These are phyloP conservation scores for Sapayoa aenigma DNA, from an alignment of 2,113 vertebrate genomes.

Conservation along the genomic window DNA sequence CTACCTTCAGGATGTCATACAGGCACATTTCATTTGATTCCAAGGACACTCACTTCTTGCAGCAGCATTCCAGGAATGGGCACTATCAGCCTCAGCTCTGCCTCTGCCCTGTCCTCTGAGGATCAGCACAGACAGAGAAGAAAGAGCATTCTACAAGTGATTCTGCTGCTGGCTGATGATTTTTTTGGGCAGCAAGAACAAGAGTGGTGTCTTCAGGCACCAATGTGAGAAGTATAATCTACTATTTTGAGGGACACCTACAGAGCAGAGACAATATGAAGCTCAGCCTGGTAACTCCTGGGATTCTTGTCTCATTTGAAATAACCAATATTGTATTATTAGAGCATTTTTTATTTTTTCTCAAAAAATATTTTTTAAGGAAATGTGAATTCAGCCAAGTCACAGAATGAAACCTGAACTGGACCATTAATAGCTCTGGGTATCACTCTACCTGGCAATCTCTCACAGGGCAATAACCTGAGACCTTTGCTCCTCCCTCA, in stretches of 20 bases:
- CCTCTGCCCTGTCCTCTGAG: not conserved
- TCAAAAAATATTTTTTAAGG: not conserved
- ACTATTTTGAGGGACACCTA: not conserved
- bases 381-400: not conserved
- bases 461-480: not conserved
- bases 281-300: not conserved
- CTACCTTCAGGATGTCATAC: not conserved
- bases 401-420: not conserved
- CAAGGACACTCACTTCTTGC: not conserved
- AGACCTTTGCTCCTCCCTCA: not conserved
- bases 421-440: not conserved
- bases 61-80: not conserved
- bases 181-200: not conserved
- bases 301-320: not conserved
- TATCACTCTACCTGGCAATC: not conserved
- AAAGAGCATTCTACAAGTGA: not conserved
- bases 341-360: not conserved
- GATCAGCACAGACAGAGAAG: not conserved
- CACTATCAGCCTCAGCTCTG: not conserved
- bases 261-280: not conserved
- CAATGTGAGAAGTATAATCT: not conserved
- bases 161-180: not conserved
- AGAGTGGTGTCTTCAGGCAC: not conserved
- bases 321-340: not conserved
- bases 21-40: not conserved